phyloP scores from a whole-genome alignment of 1,140 invertebrate genomes.

The Anastatus disparis region DNA sequence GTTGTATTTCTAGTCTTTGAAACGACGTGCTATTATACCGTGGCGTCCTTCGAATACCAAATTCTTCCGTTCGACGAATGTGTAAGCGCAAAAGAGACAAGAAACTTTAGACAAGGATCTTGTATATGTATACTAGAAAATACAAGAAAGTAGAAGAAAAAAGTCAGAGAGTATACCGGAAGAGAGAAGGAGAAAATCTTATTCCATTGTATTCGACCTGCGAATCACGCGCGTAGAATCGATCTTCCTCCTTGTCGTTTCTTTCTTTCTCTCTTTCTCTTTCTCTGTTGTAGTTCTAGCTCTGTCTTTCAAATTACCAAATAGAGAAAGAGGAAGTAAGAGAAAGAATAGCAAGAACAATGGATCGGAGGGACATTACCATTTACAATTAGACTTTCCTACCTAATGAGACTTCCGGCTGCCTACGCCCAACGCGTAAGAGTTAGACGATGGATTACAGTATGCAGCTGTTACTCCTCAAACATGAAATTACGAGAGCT shows the following conservation, averaged over 20 bases:
- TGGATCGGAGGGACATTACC: constrained; percentile 38
- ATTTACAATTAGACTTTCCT: constrained; percentile 39
- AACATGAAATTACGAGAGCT: too few species aligned
- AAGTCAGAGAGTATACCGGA: not conserved
- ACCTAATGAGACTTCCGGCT: constrained; percentile 31
- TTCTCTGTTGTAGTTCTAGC: not conserved
- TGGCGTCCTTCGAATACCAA: constrained; percentile 47
- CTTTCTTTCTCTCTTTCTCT: not conserved
- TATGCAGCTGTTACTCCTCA: constrained; percentile 33
- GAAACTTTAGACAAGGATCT: not conserved
- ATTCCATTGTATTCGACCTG: constrained; percentile 3
- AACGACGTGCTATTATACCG: constrained; percentile 50
- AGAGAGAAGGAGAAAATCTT: constrained; percentile 20
- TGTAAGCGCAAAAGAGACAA: constrained; percentile 4
- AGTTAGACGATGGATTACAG: constrained; percentile 18
- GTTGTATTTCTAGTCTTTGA: constrained; percentile 40
- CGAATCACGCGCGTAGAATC: constrained; percentile 38
- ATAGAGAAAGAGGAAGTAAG: not conserved
- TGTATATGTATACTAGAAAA: not conserved
- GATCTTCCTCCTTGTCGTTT: constrained; percentile 17
- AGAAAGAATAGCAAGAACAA: constrained; percentile 17
- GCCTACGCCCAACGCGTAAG: not conserved
- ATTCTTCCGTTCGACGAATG: constrained; percentile 33
- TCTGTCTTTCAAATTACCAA: constrained; percentile 2
- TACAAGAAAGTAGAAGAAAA: too few species aligned